Evolutionary conservation across 2,888 invertebrate species (phyloP), one percentile per base, ranked within the genome.

Genomic region (Tubulanus polymorphus): DNA sequence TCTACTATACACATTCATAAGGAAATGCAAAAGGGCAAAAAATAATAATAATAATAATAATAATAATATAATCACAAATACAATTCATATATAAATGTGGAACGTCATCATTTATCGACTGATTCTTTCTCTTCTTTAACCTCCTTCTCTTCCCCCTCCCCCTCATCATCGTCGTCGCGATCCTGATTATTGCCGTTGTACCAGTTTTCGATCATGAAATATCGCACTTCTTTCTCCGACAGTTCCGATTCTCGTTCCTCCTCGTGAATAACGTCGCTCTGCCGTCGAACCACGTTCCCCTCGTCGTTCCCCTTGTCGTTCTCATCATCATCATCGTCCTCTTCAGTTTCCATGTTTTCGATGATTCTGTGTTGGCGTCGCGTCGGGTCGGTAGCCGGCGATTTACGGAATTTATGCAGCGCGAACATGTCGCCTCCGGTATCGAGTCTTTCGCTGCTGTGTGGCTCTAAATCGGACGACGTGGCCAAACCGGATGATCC

Each of bases 191-290:
- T 51, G 27, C 66, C 66, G 15, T 69, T 68, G 51, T 70, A 71
- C 51, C 67, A 64, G 53, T 66, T 68, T 59, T 71, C 70, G 48
- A 72, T 64, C 50, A 69, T 57, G 55, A 67, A 70, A 61, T 67
- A 69, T 53, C 69, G 68, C 37, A 68, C 63, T 55, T 68, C 67
- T 18, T 67, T 67, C 48, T 69, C 68, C 25, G 62, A 64, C 57
- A 69, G 58, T 20, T 69, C 67, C 46, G 66, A 66, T 20, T 66
- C 66, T 37, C 45, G 50, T 29, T 32, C 49, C 18, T 55, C 20
- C n/a, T n/a, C n/a, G n/a, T n/a, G n/a, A n/a, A n/a, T n/a, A n/a
- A n/a, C n/a, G n/a, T n/a, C n/a, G n/a, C n/a, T n/a, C n/a, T n/a
- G n/a, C n/a, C n/a, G n/a, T 23, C 23, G 18, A 6, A 20, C 15